Conservation (phyloP, 2,113 vertebrate genomes). For the Aythya baeri region DNA sequence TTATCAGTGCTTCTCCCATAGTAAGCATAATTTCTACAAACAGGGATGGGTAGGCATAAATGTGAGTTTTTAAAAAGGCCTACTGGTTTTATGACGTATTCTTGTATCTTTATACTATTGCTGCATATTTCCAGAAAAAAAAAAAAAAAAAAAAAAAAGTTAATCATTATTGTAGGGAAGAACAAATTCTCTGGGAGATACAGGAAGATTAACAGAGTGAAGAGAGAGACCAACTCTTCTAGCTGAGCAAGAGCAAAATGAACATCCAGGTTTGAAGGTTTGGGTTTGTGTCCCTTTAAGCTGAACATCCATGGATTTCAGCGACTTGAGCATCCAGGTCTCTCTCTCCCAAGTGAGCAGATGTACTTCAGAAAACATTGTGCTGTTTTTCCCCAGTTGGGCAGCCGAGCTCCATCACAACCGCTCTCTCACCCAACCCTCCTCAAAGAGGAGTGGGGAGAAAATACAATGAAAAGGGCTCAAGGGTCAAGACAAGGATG, state of each 20-base stretch:
- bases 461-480: no score
- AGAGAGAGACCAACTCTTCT: not conserved
- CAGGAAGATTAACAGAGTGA: not conserved
- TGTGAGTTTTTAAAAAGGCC: rapidly evolving
- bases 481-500: no score
- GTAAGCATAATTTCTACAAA: not conserved
- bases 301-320: not conserved
- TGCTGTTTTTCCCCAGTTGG: no score
- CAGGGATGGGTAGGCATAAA: not conserved
- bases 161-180: not conserved
- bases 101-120: not conserved
- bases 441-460: no score
- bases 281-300: not conserved
- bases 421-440: no score
- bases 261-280: not conserved
- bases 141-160: not conserved
- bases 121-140: not conserved
- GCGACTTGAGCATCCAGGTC: not conserved
- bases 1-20: not conserved
- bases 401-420: no score
- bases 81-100: not conserved
- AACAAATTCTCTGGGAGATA: not conserved
- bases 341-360: not conserved
- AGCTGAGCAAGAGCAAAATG: not conserved
- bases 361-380: not conserved